Evolutionary conservation across 2,797 vertebrate genomes (phyloP), one percentile per base, ranked within the genome.

Genomic region (Ptychadena robeensis): DNA sequence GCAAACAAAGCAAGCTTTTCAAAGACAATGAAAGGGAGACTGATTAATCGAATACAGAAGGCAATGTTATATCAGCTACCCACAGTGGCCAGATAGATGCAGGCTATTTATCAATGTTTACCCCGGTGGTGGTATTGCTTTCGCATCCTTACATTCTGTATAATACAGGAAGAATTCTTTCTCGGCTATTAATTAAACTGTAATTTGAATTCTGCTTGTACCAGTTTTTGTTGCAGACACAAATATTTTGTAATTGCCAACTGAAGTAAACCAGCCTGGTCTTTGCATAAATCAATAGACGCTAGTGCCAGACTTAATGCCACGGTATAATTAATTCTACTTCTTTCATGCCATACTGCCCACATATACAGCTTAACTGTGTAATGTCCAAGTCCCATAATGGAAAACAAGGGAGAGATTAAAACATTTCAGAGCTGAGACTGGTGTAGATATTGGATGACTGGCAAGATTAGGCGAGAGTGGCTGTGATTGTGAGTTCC

Each of bases 201-300:
- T 82, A 34, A 74, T 81, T 74, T 81, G 12, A 68, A 68, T 74
- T 82, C 72, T 68, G 34, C 9, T 34, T 68, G 35, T 44, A 77
- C 14, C 11, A 57, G 67, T 59, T 67, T 12, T 35, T 81, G 61
- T 30, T 73, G 37, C 22, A 59, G 38, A 69, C 61, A 82, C 63
- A 61, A 66, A 82, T 68, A 75, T 67, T 67, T 75, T 68, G 64
- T 75, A 82, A 59, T 74, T 69, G 71, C n/a, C 64, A 59, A 30
- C 37, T 74, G 64, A 74, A 75, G 65, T 75, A 67, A 38, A 82
- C 35, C 63, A n/a, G 59, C 31, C 14, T 67, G 64, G 63, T 53
- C 67, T 38, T 68, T 82, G 37, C 72, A 75, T 82, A 82, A 74
- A 81, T 81, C 80, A 81, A 57, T 82, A 82, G 63, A n/a, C 59